Evolutionary conservation across 2,888 invertebrate genomes (phyloP).

Genomic region (Cephus pygmeus): DNA sequence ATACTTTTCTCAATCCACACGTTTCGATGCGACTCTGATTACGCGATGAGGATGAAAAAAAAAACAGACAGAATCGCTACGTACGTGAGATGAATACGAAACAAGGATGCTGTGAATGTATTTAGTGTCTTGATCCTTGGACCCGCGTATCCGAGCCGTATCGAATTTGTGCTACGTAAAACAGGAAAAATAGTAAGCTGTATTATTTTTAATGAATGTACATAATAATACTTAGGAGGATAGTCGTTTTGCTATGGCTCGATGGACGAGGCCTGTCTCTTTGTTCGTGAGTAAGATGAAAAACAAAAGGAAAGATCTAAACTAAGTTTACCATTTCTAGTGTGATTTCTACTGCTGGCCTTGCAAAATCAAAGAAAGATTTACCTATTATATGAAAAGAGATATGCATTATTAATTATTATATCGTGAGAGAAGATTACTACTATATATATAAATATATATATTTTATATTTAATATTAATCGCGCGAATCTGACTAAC

Average conservation of each 20-base stretch:
- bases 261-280: slow-evolving; percentile 26
- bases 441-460: slow-evolving; percentile 43
- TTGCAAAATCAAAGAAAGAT: slow-evolving; percentile 61
- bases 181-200: not conserved
- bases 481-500: slow-evolving; percentile 46
- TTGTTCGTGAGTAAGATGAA: slow-evolving; percentile 10
- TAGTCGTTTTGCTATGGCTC: slow-evolving; percentile 15
- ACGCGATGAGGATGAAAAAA: not conserved
- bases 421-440: slow-evolving; percentile 52
- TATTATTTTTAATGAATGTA: slow-evolving; percentile 18
- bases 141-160: not conserved
- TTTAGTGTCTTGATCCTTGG: not conserved
- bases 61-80: not conserved
- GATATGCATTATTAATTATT: slow-evolving; percentile 56
- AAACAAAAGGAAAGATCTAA: slow-evolving; percentile 21
- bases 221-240: slow-evolving; percentile 7
- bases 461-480: slow-evolving; percentile 58
- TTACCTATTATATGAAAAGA: slow-evolving; percentile 46
- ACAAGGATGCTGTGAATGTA: not conserved
- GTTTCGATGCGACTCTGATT: not conserved
- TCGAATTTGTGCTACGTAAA: slow-evolving; percentile 1
- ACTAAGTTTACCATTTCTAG: slow-evolving; percentile 57
- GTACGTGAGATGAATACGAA: not conserved
- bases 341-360: slow-evolving; percentile 64
- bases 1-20: not conserved